A percentile compares a stretch with the other conserved stretches of the same genome.
Evolutionary conservation across 1,140 invertebrate genomes (phyloP).

Genomic region (Tribolium castaneum): DNA sequence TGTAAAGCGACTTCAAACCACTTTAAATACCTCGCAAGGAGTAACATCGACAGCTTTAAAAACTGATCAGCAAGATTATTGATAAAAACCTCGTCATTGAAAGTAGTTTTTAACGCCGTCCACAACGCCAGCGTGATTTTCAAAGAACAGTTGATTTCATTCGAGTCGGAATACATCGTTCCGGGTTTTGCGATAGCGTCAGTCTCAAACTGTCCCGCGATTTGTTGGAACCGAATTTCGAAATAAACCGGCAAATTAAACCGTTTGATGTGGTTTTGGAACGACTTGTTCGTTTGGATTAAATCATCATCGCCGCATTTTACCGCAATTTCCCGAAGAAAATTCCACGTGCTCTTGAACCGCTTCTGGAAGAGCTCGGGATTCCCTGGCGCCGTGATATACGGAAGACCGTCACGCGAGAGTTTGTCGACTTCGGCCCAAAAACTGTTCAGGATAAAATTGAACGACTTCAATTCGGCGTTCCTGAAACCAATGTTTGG

Average conservation of each 20-base stretch:
- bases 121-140: constrained; percentile 53
- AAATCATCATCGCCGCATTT: constrained; percentile 71
- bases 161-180: constrained; percentile 34
- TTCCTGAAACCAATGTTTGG: constrained; percentile 63
- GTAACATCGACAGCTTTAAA: constrained; percentile 57
- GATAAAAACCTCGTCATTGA: constrained; percentile 55
- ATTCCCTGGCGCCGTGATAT: constrained; percentile 92
- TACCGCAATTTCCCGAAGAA: constrained; percentile 81
- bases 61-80: constrained; percentile 59
- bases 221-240: constrained; percentile 93
- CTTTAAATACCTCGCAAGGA: constrained; percentile 56
- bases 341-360: constrained; percentile 83
- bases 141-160: constrained; percentile 52
- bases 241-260: constrained; percentile 97
- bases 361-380: constrained; percentile 87
- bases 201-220: constrained; percentile 68
- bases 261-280: constrained; percentile 75
- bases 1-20: constrained; percentile 52
- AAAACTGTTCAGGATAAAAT: constrained; percentile 89
- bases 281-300: constrained; percentile 60
- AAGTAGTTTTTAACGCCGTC: constrained; percentile 52
- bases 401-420: constrained; percentile 79
- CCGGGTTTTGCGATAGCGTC: constrained; percentile 43
- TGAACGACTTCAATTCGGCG: constrained; percentile 73
- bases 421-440: constrained; percentile 88